Conservation (phyloP, 2,888 invertebrate species). For the Ophion obscuratus region DNA sequence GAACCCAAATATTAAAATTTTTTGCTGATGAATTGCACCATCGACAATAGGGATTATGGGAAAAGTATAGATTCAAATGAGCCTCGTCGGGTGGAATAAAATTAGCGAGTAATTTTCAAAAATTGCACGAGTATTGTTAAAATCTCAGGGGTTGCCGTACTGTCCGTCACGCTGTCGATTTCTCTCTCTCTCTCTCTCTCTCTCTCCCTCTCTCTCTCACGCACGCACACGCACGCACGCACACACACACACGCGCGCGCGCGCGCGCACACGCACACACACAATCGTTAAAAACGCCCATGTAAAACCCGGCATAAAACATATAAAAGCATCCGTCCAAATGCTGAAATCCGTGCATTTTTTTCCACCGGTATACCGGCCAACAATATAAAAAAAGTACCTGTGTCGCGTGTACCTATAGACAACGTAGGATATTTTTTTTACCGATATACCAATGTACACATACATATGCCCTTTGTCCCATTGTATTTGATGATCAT, state of each 20-base stretch:
- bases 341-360: too few species aligned
- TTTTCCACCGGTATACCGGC: neutral
- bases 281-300: neutral
- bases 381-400: neutral
- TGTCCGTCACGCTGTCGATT: too few species aligned
- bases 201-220: too few species aligned
- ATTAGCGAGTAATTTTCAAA: neutral
- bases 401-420: neutral
- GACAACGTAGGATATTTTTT: neutral
- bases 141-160: too few species aligned
- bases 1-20: neutral
- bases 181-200: too few species aligned
- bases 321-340: neutral
- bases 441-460: neutral
- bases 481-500: conserved; percentile 20
- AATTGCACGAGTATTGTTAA: neutral
- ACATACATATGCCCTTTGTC: neutral
- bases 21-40: neutral
- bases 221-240: too few species aligned
- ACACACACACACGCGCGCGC: too few species aligned
- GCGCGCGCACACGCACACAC: too few species aligned
- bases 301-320: neutral
- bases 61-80: neutral
- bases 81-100: too few species aligned
- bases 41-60: neutral